Conservation (phyloP, 2,888 invertebrate species). For the Leptinotarsa rubiginosa region DNA sequence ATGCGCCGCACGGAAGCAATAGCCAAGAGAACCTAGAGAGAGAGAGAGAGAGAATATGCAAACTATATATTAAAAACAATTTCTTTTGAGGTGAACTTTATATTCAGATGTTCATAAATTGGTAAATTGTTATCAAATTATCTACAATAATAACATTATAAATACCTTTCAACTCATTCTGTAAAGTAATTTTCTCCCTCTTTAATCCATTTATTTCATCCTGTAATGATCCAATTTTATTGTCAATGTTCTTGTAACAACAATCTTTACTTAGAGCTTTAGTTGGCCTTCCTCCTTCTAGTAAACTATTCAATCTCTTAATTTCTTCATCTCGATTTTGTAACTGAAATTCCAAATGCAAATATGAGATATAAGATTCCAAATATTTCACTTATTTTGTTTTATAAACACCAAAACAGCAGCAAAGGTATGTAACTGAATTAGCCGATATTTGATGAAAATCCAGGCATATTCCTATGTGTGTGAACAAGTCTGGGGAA, state of each 20-base stretch:
- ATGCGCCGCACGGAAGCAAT: too few species aligned
- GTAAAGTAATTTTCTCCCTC: conserved; percentile 72
- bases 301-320: conserved; percentile 73
- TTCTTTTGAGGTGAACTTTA: neutral
- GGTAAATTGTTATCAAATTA: conserved; percentile 1
- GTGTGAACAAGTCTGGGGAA: too few species aligned
- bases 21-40: too few species aligned
- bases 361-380: too few species aligned
- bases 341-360: conserved; percentile 50
- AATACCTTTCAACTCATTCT: conserved; percentile 68
- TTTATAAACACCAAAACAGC: too few species aligned
- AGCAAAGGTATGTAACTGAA: too few species aligned
- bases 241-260: conserved; percentile 72
- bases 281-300: conserved; percentile 78
- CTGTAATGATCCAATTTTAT: conserved; percentile 65
- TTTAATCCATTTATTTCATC: conserved; percentile 72
- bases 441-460: too few species aligned
- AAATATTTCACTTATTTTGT: too few species aligned
- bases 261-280: conserved; percentile 75
- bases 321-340: conserved; percentile 77
- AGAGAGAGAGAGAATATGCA: too few species aligned
- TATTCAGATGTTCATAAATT: neutral
- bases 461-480: too few species aligned
- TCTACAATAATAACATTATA: neutral
- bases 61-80: neutral